Conservation (phyloP, 1,140 invertebrate species). For the Nilaparvata lugens region DNA sequence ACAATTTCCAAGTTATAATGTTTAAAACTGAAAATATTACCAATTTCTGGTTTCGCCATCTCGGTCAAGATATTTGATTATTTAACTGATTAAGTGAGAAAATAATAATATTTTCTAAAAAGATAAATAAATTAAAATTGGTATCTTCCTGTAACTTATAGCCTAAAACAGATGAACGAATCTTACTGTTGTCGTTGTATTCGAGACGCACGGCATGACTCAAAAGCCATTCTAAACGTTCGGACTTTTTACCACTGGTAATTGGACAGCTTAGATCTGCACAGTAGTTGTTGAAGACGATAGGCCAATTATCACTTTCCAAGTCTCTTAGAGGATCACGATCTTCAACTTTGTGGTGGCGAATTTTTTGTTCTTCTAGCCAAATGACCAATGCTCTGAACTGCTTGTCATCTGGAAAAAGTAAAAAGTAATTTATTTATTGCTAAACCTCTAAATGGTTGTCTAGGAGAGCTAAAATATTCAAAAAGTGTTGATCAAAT, state of each 20-base stretch:
- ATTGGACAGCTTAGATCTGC: conserved; percentile 57
- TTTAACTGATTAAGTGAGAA: too few species aligned
- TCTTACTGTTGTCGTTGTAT: conserved; percentile 69
- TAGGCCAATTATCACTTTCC: conserved; percentile 54
- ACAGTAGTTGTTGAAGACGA: conserved; percentile 66
- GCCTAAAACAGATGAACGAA: too few species aligned
- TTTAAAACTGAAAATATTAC: too few species aligned
- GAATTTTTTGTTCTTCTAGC: conserved; percentile 92
- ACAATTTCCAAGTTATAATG: too few species aligned
- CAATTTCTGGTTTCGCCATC: too few species aligned
- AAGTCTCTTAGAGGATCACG: conserved; percentile 58
- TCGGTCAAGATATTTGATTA: too few species aligned
- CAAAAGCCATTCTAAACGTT: conserved; percentile 80
- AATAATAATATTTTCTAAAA: too few species aligned
- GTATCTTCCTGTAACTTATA: too few species aligned
- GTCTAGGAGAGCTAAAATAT: not conserved
- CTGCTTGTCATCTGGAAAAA: conserved; percentile 58
- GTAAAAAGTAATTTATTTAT: conserved; percentile 14
- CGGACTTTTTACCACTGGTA: conserved; percentile 37
- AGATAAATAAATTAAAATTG: too few species aligned
- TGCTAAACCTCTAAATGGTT: not conserved
- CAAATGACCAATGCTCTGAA: conserved; percentile 75
- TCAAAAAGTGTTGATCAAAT: not conserved
- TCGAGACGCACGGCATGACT: conserved; percentile 72
- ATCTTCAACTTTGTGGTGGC: conserved; percentile 78